Evolutionary conservation across 2,888 invertebrate genomes (phyloP), one percentile per base, ranked within the genome.

Genomic region (Pseudanteris insignis): DNA sequence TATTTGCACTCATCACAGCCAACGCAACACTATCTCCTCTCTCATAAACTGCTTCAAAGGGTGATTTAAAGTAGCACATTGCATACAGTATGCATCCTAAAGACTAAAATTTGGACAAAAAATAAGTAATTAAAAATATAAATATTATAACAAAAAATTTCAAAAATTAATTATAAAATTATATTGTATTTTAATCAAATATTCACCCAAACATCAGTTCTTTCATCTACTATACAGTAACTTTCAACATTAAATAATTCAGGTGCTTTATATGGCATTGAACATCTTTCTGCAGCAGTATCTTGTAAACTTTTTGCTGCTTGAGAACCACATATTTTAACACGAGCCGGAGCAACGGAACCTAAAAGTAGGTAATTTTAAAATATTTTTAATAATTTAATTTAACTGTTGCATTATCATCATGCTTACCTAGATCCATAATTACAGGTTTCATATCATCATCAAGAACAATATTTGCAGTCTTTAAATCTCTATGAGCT

Each of bases 261-360:
- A 0, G 94, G 94, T 1, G 94, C 91, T 68, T 92, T 82, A 74
- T 92, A 95, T 2, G 92, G 88, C 89, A 94, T 93, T 13, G 92
- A 91, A 77, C 91, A 92, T 58, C 89, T 83, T 80, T 94, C 92
- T 37, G 90, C 90, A 1, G 93, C 93, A 40, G 87, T 81, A 74
- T 94, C 94, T 80, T 92, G 87, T 30, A 90, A 77, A 15, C 84
- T 83, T 70, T 89, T 88, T 0, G 90, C 90, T 67, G 88, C 89
- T 28, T 85, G 84, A 33, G 86, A 84, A 0, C 88, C 87, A 64
- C 86, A 86, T 13, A 88, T 81, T 78, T 89, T 87, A 1, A 87
- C 81, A 59, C 85, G 83, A 0, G 88, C 88, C 33, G 84, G 83
- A 5, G 86, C 84, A 69, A 87, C 85, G 1, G 88, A 88, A n/a